Base-by-base conservation (phyloP, 2,797 vertebrate genomes). In the Melanotaenia pygmaea region DNA sequence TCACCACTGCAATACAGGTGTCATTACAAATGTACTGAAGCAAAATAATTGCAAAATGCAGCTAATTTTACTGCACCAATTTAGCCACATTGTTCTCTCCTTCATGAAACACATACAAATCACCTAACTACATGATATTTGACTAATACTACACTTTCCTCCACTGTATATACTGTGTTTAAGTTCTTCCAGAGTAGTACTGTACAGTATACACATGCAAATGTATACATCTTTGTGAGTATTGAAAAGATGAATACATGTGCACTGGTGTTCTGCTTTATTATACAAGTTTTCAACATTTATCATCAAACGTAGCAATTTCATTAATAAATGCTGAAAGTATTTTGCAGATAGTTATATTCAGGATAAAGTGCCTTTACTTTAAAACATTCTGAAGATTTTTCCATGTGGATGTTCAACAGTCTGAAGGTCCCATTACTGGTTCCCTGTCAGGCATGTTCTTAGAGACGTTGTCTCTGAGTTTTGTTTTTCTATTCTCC, bases 291-390 rank as follows among this genome's bases (percentile, higher is more conserved):
- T 76, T 54, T 87, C 85, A 86, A 86, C 90, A 93, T 92, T 89
- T 89, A 90, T 85, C 84, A 89, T 93, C 89, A 89, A 89, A 91
- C 89, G 82, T 82, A 77, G 84, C 66, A 81, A 84, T 85, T 70
- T 93, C 88, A 90, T 89, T 75, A 92, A 88, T 90, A 91, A 92
- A 92, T 88, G 88, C 86, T 91, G 82, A 88, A 58, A 69, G 84
- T 78, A 88, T 94, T 95, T 95, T 95, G 93, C 94, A 95, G 93
- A 94, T 93, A 87, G 90, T 93, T 92, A 81, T 86, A 89, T 89
- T 88, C 86, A 87, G 86, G 70, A 90, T 95, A 95, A 95, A 95
- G 93, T 95, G 94, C 93, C 86, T 91, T 92, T 91, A 87, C 88
- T 90, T 86, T 82, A 72, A 92, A 93, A 95, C 93, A 95, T 95